Conservation (phyloP, 2,888 invertebrate genomes). For the Lissonota sp. region DNA sequence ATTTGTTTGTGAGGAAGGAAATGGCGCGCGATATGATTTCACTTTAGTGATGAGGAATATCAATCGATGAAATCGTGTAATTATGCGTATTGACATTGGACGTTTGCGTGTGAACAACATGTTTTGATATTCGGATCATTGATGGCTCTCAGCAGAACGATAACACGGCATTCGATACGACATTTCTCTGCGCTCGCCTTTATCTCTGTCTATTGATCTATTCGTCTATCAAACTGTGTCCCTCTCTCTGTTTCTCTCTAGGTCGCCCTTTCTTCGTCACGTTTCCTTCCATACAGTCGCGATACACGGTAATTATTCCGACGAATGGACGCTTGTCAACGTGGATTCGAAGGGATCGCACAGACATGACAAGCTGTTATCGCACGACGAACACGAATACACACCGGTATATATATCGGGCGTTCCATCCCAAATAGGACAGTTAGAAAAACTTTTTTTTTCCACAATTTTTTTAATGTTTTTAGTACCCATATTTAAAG, state of each 20-base stretch:
- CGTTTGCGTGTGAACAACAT: neutral
- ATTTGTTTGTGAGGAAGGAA: no score
- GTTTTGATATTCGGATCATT: neutral
- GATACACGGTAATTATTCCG: slow-evolving; percentile 34
- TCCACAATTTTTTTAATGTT: no score
- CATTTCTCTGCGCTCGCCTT: neutral
- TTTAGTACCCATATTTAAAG: no score
- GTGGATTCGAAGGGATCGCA: slow-evolving; percentile 4
- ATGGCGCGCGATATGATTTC: no score
- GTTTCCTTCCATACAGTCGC: slow-evolving; percentile 15
- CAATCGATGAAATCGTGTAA: neutral
- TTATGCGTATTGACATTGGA: neutral
- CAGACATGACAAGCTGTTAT: slow-evolving; percentile 29
- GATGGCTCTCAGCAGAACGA: neutral
- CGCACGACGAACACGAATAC: neutral
- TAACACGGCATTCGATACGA: neutral
- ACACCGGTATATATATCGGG: neutral
- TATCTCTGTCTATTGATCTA: no score
- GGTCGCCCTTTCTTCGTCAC: neutral
- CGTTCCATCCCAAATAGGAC: neutral
- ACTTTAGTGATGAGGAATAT: neutral
- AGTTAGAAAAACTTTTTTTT: no score
- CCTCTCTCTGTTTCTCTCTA: no score
- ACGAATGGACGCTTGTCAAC: slow-evolving; percentile 9
- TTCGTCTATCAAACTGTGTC: no score